Conservation (phyloP, 37 sponge, comb jelly and placozoan species). For the Ianthella basta region DNA sequence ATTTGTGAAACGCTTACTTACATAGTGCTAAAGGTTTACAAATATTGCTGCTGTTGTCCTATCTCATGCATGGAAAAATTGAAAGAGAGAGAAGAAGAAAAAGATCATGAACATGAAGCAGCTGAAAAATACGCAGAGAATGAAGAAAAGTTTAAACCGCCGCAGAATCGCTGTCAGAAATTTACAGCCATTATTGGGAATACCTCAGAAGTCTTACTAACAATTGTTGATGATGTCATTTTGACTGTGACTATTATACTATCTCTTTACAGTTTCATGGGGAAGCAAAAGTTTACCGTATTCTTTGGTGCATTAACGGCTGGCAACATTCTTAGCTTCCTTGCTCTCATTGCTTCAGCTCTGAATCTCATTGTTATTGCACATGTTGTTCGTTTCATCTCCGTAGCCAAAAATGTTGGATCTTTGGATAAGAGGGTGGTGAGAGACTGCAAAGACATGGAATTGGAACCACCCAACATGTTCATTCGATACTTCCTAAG, state of each 20-base stretch:
- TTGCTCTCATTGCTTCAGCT: not conserved
- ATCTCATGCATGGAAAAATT: too few relatives aligned
- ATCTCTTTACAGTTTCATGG: constrained; percentile 3
- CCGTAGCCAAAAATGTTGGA: not conserved
- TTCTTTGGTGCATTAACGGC: not conserved
- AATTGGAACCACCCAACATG: not conserved
- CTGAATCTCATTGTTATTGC: not conserved
- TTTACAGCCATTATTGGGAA: not conserved
- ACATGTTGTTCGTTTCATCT: not conserved
- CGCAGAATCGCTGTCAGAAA: not conserved
- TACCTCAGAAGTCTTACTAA: not conserved
- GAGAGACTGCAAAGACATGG: not conserved
- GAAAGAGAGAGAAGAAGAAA: too few relatives aligned
- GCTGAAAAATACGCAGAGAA: not conserved
- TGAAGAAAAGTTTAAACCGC: not conserved
- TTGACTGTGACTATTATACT: not conserved
- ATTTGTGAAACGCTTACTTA: too few relatives aligned
- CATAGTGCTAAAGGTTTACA: too few relatives aligned
- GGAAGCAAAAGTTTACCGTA: not conserved
- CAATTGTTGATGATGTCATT: not conserved
- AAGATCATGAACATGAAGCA: not conserved
- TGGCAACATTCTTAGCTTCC: not conserved
- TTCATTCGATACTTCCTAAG: not conserved
- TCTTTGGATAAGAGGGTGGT: not conserved
- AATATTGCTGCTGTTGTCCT: too few relatives aligned